Conservation (phyloP, 2,797 vertebrate species). For the Ptychobarbus kaznakovi region DNA sequence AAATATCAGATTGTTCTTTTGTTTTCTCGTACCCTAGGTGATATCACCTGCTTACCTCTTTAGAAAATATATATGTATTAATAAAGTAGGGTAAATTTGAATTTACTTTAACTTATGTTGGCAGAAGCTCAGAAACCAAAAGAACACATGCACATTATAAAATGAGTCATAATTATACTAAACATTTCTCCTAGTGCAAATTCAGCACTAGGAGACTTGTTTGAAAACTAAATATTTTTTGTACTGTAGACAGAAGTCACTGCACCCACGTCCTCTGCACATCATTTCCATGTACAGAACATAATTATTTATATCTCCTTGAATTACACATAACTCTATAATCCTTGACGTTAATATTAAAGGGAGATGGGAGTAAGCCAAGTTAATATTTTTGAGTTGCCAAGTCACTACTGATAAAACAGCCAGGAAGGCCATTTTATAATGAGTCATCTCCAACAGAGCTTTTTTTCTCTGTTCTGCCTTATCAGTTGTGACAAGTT, state of each 20-base stretch:
- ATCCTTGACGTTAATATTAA: not conserved
- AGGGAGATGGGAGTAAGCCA: constrained; percentile 7
- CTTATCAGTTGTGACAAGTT: not conserved
- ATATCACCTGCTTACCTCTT: not conserved
- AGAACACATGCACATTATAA: not conserved
- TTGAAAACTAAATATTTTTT: not conserved
- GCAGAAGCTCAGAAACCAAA: not conserved
- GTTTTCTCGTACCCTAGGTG: no score
- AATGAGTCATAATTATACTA: not conserved
- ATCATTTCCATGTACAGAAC: not conserved
- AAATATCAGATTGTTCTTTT: no score
- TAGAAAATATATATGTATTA: not conserved
- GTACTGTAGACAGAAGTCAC: not conserved
- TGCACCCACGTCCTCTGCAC: not conserved
- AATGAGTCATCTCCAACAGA: constrained; percentile 13
- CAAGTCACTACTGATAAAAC: not conserved
- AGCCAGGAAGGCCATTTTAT: not conserved
- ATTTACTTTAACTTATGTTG: not conserved
- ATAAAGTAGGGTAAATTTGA: no score
- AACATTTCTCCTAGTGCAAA: not conserved
- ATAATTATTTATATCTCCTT: not conserved
- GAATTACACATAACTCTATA: not conserved
- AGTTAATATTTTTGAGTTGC: not conserved
- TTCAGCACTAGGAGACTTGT: not conserved
- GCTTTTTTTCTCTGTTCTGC: not conserved